phyloP scores from a whole-genome alignment of 1,140 invertebrate genomes.

The Bombus pyrosoma region DNA sequence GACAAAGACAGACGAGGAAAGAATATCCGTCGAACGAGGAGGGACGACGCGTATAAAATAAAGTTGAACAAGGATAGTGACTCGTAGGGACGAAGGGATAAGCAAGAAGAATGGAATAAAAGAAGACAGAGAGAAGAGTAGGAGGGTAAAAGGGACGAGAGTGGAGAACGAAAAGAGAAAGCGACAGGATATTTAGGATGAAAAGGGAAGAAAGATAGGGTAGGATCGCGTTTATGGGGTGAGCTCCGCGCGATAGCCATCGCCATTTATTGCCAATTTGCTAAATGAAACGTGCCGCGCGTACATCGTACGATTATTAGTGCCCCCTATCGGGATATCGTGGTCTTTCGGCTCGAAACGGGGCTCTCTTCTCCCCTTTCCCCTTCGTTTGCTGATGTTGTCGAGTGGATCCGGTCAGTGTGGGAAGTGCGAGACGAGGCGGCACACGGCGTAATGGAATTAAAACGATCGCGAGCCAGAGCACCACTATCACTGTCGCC shows the following conservation, averaged over 20 bases:
- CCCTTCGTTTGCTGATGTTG: too few relatives aligned
- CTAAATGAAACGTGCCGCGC: conserved; percentile 80
- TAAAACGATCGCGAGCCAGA: conserved; percentile 40
- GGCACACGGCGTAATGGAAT: conserved; percentile 36
- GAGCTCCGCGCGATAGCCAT: conserved; percentile 76
- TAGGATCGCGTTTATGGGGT: conserved; percentile 67
- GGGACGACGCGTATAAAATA: not conserved
- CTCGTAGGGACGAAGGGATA: not conserved
- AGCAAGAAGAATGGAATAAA: not conserved
- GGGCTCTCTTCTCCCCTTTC: not conserved
- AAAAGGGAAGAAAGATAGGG: conserved; percentile 54
- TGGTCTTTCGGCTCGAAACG: conserved; percentile 28
- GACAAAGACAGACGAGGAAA: not conserved
- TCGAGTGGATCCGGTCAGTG: not conserved
- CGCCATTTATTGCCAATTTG: conserved; percentile 83
- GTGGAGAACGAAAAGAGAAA: not conserved
- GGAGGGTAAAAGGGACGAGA: not conserved
- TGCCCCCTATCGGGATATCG: conserved; percentile 57
- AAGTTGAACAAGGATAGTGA: not conserved
- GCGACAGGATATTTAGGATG: conserved; percentile 26
- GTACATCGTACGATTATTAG: conserved; percentile 73
- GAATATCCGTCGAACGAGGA: not conserved
- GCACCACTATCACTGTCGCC: not conserved
- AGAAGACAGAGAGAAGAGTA: not conserved
- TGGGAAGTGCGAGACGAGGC: conserved; percentile 37